Conservation (phyloP, 2,888 invertebrate species). For the Tolmerus cingulatus region DNA sequence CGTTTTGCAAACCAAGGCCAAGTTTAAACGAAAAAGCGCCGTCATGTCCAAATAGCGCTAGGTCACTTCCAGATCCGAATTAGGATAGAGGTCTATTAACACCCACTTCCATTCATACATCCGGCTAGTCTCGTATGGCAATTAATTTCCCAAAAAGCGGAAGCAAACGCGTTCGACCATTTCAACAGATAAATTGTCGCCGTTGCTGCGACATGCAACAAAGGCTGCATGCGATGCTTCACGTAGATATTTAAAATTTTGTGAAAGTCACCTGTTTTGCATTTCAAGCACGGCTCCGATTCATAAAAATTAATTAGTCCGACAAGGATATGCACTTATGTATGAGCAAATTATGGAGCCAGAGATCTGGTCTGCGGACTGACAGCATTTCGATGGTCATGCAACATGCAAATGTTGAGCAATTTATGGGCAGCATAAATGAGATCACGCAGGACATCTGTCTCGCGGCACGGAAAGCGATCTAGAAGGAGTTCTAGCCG, state of each 20-base stretch:
- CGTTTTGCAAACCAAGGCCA: background rate
- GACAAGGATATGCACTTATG: background rate
- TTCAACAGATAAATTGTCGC: background rate
- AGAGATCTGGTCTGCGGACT: background rate
- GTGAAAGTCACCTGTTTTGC: background rate
- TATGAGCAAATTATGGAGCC: background rate
- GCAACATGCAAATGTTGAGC: background rate
- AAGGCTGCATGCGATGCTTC: background rate
- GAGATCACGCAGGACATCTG: slow-evolving; percentile 16
- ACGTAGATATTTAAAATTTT: background rate
- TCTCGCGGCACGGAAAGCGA: background rate
- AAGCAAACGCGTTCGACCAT: background rate
- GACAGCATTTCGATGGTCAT: background rate
- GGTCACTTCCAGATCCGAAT: background rate
- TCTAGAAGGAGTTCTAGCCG: background rate
- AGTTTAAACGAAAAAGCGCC: background rate
- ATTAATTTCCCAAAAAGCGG: slow-evolving; percentile 17
- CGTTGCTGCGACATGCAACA: background rate
- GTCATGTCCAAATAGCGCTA: background rate
- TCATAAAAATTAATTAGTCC: background rate
- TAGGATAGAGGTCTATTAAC: background rate
- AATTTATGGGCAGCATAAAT: slow-evolving; percentile 19
- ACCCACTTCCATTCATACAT: background rate
- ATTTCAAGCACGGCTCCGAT: background rate
- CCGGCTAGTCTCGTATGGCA: background rate